Evolutionary conservation across 1,140 invertebrate genomes (phyloP).

Genomic region (Drosophila funebris): DNA sequence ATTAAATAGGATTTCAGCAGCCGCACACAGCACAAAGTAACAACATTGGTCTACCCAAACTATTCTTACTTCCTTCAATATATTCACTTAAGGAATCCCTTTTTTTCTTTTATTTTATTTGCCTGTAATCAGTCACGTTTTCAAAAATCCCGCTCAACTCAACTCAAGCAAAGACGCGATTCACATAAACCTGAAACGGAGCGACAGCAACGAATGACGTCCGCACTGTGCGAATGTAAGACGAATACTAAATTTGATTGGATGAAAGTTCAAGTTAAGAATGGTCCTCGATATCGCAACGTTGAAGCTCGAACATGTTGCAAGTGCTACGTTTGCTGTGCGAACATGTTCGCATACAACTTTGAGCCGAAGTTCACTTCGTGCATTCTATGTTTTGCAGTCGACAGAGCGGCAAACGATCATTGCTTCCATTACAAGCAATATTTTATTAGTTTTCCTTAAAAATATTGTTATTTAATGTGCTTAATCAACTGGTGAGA

Average conservation of each 20-base stretch:
- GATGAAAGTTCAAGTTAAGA: constrained; percentile 48
- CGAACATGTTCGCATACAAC: constrained; percentile 26
- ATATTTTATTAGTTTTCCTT: background rate
- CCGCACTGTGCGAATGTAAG: constrained; percentile 36
- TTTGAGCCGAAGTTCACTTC: constrained; percentile 7
- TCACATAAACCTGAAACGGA: constrained; percentile 22
- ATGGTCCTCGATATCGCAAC: constrained; percentile 23
- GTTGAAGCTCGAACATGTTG: constrained; percentile 34
- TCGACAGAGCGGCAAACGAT: constrained; percentile 17
- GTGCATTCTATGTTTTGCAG: constrained; percentile 63
- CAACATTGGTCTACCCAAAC: constrained; percentile 17
- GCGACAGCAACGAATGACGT: constrained; percentile 17
- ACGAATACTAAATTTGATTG: constrained; percentile 65
- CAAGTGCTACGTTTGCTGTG: background rate
- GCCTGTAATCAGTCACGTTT: background rate
- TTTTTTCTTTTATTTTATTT: too few species aligned
- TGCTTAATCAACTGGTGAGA: too few species aligned
- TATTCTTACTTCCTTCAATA: constrained; percentile 7
- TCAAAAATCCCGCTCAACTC: constrained; percentile 5
- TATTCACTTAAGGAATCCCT: constrained; percentile 1
- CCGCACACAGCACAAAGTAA: background rate
- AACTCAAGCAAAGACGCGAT: constrained; percentile 33
- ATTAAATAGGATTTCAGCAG: constrained; percentile 34
- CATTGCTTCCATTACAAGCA: constrained; percentile 7
- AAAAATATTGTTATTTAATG: too few species aligned